Conservation (phyloP, 2,797 vertebrate genomes). For the Pelodytes ibericus region DNA sequence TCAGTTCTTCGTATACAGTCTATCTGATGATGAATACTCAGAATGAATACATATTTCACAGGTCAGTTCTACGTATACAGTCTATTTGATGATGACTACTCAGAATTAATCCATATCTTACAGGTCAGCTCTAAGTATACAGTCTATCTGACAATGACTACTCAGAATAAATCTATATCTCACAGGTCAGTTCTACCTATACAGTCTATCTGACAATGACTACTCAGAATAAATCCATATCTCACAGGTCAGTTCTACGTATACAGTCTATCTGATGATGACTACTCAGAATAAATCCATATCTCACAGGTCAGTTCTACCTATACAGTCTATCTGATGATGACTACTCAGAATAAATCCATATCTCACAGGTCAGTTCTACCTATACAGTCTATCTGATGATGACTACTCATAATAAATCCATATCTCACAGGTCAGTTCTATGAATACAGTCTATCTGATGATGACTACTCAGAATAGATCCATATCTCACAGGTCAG, state of each 20-base stretch:
- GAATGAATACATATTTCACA: constrained; percentile 39
- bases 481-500: no score
- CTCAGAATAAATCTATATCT: constrained; percentile 41
- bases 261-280: constrained; percentile 2
- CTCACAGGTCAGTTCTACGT: constrained; percentile 18
- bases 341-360: constrained; percentile 23
- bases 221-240: constrained; percentile 36
- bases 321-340: constrained; percentile 6
- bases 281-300: constrained; percentile 32
- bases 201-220: constrained; percentile 5
- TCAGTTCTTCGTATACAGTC: constrained; percentile 8
- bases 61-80: constrained; percentile 15
- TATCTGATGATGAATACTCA: constrained; percentile 11
- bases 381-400: constrained; percentile 4
- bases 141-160: constrained; percentile 7
- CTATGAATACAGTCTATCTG: no score
- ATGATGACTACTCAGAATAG: no score
- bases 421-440: no score
- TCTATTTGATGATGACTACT: constrained; percentile 13
- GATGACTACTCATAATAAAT: constrained; percentile 19
- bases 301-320: constrained; percentile 22
- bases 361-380: constrained; percentile 30
- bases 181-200: constrained; percentile 11
- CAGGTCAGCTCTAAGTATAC: constrained; percentile 23
- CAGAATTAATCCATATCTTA: constrained; percentile 39